phyloP scores from a whole-genome alignment of 1,140 invertebrate genomes.

The Drosophila sp. region DNA sequence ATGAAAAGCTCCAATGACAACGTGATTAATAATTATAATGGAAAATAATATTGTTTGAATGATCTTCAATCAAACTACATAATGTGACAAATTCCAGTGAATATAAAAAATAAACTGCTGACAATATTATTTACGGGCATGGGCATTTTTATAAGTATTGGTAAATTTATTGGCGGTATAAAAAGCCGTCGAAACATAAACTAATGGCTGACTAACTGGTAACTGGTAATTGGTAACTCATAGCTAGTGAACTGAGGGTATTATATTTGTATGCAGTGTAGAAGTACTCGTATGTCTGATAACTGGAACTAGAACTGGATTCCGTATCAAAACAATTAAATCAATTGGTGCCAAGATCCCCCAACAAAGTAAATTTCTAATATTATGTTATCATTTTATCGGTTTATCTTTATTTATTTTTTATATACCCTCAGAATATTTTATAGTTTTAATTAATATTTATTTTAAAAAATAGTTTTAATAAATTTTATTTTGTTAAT shows the following conservation, averaged over 20 bases:
- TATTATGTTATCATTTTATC: conserved; percentile 17
- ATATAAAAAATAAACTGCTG: conserved; percentile 17
- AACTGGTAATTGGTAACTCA: background rate
- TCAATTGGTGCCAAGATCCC: conserved; percentile 4
- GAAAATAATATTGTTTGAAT: background rate
- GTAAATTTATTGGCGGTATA: conserved; percentile 35
- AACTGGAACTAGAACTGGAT: conserved; percentile 23
- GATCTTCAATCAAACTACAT: conserved; percentile 13
- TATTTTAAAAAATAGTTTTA: no score
- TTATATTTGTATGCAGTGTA: background rate
- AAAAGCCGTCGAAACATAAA: conserved; percentile 29
- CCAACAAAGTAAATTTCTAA: background rate
- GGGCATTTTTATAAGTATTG: conserved; percentile 3
- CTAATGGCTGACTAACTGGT: background rate
- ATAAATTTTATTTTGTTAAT: no score
- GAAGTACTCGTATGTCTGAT: conserved; percentile 1
- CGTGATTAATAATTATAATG: no score
- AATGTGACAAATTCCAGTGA: conserved; percentile 34
- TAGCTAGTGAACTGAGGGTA: background rate
- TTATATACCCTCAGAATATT: no score
- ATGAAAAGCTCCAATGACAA: no score
- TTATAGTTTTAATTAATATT: no score
- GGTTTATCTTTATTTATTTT: no score
- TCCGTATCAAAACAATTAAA: conserved; percentile 34
- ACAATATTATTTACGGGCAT: conserved; percentile 25